Evolutionary conservation across 2,113 vertebrate genomes (phyloP).

Genomic region (Alouatta palliata): DNA sequence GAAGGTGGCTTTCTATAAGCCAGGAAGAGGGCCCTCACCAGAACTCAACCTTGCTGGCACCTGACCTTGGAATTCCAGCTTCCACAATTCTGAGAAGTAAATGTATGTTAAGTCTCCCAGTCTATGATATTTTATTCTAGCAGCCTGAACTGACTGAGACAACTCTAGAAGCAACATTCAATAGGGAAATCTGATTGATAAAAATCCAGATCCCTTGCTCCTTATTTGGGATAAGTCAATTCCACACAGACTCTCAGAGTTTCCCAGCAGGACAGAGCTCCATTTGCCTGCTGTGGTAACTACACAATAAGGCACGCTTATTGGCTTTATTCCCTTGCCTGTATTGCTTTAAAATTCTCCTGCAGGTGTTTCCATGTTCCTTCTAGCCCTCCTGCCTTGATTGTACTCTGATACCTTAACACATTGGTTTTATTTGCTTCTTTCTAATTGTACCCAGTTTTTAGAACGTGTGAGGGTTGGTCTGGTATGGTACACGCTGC

Average conservation of each 20-base stretch:
- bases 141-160: not conserved
- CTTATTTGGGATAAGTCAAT: not conserved
- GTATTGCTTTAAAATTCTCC: not conserved
- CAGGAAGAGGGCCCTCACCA: not conserved
- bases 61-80: not conserved
- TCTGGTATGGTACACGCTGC: not conserved
- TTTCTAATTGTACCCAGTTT: not conserved
- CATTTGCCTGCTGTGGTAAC: not conserved
- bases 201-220: not conserved
- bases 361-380: not conserved
- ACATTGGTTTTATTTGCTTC: not conserved
- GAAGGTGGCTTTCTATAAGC: not conserved
- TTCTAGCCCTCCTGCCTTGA: not conserved
- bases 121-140: not conserved
- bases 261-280: not conserved
- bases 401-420: not conserved
- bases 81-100: not conserved
- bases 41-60: not conserved
- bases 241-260: not conserved
- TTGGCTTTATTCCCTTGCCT: not conserved
- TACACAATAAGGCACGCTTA: not conserved
- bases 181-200: not conserved
- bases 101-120: too few relatives aligned
- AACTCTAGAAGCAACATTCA: not conserved
- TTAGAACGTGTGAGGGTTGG: not conserved